Base-by-base conservation (phyloP, 2,888 invertebrate genomes). In the Drosophila ustulata region DNA sequence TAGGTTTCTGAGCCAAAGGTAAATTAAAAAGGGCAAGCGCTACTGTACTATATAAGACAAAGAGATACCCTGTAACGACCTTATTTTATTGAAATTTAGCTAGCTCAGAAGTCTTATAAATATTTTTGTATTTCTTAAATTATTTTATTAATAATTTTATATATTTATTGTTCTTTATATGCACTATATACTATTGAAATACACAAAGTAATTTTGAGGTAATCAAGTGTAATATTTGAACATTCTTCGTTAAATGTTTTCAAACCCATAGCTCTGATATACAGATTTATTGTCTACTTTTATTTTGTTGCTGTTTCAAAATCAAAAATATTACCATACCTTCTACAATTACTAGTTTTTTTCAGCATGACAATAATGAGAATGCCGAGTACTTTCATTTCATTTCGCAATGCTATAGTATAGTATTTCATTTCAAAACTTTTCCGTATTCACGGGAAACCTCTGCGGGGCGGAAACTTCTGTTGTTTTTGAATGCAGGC, bases 401-500 rank as follows among this genome's bases (percentile, higher is more conserved):
- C 11, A 53, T 62, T 62, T 47, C 32, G 50, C 62, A 62, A 41
- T 46, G 43, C 13, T 41, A 41, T 66, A 7, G 18, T 26, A 34
- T 7, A 13, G 11, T 52, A 32, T 34, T 13, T 51, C n/a, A 59
- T 25, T 39, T 41, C 5, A 41, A 57, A 43, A 46, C 39, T 50
- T 65, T 74, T 49, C 53, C 66, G 59, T 34, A 39, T 51, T 46
- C 55, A 49, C 66, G 57, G 57, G 25, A 73, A 61, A 47, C 32
- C 32, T 18, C 18, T 18, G 18, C 30, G 5, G 23, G 28, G 57
- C 74, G 74, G 74, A 74, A 74, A 66, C 63, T 57, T 63, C 43
- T 75, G 75, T 71, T 71, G 58, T 71, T 58, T 71, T 49, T 58
- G 26, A 74, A 51, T 74, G 71, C 62, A 59, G 39, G 13, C 8